Percentiles rank a stretch among this genome's conserved stretches.
These are phyloP conservation scores for Chaetops frenatus DNA, from an alignment of 2,113 vertebrate genomes.

Conservation along the genomic window DNA sequence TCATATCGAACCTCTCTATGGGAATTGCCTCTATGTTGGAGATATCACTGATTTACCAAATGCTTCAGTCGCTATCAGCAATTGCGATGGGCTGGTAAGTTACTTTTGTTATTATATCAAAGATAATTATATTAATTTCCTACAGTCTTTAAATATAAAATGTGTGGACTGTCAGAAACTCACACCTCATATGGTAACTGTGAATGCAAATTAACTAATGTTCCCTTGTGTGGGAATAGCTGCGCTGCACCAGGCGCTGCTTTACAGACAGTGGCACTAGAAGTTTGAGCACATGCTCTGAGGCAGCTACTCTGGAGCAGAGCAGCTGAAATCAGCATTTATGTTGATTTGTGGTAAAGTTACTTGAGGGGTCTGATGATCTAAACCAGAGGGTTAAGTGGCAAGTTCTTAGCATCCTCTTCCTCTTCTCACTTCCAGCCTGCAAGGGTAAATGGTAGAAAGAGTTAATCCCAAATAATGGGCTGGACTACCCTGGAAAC, in stretches of 20 bases:
- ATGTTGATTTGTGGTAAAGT: not conserved
- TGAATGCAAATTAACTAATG: conserved; percentile 63
- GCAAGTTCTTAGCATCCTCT: not conserved
- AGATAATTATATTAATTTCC: conserved; percentile 37
- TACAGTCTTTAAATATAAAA: conserved; percentile 43
- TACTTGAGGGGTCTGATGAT: not conserved
- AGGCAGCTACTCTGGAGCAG: not conserved
- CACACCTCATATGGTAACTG: conserved; percentile 53
- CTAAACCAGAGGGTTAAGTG: not conserved
- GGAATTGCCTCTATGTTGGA: conserved; percentile 90
- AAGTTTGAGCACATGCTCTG: conserved; percentile 34
- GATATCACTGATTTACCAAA: conserved; percentile 87
- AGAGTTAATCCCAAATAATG: not conserved
- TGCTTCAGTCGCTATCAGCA: conserved; percentile 92
- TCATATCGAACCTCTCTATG: conserved; percentile 80
- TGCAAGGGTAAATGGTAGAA: not conserved
- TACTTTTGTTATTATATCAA: not conserved
- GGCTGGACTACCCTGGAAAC: not conserved
- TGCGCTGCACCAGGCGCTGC: conserved; percentile 7
- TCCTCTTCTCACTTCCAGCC: not conserved
- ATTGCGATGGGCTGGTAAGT: conserved; percentile 98
- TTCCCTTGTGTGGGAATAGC: conserved; percentile 53
- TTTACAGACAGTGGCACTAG: conserved; percentile 24
- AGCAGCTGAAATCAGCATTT: not conserved
- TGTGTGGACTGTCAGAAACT: conserved; percentile 61